phyloP scores from a whole-genome alignment of 1,140 invertebrate species.

The Drosophila lacteicornis region DNA sequence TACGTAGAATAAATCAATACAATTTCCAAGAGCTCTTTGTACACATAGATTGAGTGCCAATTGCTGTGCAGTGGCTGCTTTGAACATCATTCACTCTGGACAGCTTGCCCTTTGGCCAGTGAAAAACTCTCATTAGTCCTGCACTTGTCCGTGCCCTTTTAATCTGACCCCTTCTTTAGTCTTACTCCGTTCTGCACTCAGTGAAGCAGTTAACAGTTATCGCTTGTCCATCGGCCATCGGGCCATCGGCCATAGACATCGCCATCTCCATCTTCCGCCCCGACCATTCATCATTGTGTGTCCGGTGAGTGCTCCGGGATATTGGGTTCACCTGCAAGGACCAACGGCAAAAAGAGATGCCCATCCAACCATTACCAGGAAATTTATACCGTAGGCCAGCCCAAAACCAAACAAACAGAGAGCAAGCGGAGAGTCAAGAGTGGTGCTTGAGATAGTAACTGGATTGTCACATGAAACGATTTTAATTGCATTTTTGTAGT shows the following conservation, averaged over 20 bases:
- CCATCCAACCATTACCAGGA: slow-evolving; percentile 39
- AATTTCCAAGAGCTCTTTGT: background rate
- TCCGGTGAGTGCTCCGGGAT: slow-evolving; percentile 4
- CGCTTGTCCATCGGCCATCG: slow-evolving; percentile 16
- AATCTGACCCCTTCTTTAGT: slow-evolving; percentile 9
- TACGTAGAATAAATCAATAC: background rate
- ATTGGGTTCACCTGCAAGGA: slow-evolving; percentile 50
- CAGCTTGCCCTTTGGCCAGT: slow-evolving; percentile 11
- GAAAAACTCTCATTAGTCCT: slow-evolving; percentile 41
- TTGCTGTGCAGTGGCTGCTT: background rate
- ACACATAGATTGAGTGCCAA: slow-evolving; percentile 8
- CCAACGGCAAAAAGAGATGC: slow-evolving; percentile 15
- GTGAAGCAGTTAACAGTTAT: slow-evolving; percentile 56
- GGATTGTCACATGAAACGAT: slow-evolving; percentile 75
- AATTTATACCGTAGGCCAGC: slow-evolving; percentile 39
- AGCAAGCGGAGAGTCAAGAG: slow-evolving; percentile 9
- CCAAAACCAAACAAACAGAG: slow-evolving; percentile 26
- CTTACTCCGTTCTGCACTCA: slow-evolving; percentile 22
- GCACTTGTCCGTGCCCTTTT: slow-evolving; percentile 9
- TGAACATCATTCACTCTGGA: slow-evolving; percentile 15
- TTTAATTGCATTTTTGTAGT: slow-evolving; percentile 75
- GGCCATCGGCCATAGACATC: background rate
- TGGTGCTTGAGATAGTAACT: slow-evolving; percentile 32
- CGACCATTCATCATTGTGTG: slow-evolving; percentile 47
- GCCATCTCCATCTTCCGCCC: slow-evolving; percentile 22